Evolutionary conservation across 2,113 vertebrate species (phyloP).

Genomic region (Rhea pennata): DNA sequence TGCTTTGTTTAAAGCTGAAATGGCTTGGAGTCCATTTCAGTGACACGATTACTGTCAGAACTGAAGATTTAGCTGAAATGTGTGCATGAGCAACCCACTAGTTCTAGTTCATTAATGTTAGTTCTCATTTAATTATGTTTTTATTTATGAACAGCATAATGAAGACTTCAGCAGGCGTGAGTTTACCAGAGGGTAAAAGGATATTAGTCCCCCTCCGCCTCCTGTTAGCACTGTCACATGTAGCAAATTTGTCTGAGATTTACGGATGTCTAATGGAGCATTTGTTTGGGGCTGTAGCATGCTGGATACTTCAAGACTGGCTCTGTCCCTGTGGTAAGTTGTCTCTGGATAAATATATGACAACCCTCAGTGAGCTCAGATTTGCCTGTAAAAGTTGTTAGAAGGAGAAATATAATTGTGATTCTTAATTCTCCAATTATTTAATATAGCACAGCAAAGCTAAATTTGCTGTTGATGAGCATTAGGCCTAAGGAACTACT

Average conservation of each 20-base stretch:
- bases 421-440: conserved; percentile 36
- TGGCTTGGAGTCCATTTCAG: not conserved
- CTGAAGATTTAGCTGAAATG: not conserved
- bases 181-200: not conserved
- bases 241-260: not conserved
- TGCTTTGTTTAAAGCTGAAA: not conserved
- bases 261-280: not conserved
- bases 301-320: not conserved
- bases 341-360: conserved; percentile 10
- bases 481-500: not conserved
- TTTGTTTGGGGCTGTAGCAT: not conserved
- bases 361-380: not conserved
- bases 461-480: not conserved
- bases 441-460: not conserved
- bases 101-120: not conserved
- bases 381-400: not conserved
- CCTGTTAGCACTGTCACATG: accelerated
- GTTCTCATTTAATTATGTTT: not conserved
- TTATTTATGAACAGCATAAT: not conserved
- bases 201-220: not conserved
- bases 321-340: not conserved
- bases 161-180: not conserved
- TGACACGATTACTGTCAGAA: not conserved
- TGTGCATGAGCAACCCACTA: not conserved
- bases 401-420: not conserved